Conservation (phyloP, 2,888 invertebrate species). For the Auanema freiburgensis region DNA sequence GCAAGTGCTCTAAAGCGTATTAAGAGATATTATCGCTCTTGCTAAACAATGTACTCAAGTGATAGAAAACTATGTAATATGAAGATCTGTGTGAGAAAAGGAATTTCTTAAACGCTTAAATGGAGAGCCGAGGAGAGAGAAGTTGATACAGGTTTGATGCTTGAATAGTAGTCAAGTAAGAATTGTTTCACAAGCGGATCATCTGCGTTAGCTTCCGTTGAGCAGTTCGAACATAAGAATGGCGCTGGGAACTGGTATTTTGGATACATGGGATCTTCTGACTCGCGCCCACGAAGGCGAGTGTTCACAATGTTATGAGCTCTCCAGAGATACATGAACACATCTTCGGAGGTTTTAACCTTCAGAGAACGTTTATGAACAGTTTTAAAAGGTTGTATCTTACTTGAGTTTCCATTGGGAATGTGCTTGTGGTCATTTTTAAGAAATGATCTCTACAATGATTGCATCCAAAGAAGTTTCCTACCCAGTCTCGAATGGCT, state of each 20-base stretch:
- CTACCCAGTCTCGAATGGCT: slow-evolving; percentile 86
- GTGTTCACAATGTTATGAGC: slow-evolving; percentile 89
- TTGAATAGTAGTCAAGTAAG: slow-evolving; percentile 53
- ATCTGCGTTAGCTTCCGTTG: slow-evolving; percentile 25
- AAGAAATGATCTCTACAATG: slow-evolving; percentile 87
- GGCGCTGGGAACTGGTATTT: slow-evolving; percentile 70
- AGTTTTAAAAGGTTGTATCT: slow-evolving; percentile 5
- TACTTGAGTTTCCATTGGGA: slow-evolving; percentile 55
- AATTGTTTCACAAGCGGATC: slow-evolving; percentile 31
- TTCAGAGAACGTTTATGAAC: not conserved
- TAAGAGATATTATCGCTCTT: too few species aligned
- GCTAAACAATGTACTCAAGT: too few species aligned
- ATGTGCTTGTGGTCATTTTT: slow-evolving; percentile 75
- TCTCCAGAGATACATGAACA: slow-evolving; percentile 72
- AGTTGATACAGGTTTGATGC: slow-evolving; percentile 43
- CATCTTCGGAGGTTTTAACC: slow-evolving; percentile 45
- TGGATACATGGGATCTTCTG: slow-evolving; percentile 78
- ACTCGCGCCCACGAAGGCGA: slow-evolving; percentile 78
- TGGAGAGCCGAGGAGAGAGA: not conserved
- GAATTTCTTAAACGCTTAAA: not conserved
- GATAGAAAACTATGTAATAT: too few species aligned
- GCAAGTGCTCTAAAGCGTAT: too few species aligned
- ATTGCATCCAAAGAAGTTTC: slow-evolving; percentile 88
- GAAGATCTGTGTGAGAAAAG: too few species aligned
- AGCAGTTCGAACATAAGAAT: slow-evolving; percentile 57